Conservation (phyloP, 2,113 vertebrate species). For the Formicarius rufipectus region DNA sequence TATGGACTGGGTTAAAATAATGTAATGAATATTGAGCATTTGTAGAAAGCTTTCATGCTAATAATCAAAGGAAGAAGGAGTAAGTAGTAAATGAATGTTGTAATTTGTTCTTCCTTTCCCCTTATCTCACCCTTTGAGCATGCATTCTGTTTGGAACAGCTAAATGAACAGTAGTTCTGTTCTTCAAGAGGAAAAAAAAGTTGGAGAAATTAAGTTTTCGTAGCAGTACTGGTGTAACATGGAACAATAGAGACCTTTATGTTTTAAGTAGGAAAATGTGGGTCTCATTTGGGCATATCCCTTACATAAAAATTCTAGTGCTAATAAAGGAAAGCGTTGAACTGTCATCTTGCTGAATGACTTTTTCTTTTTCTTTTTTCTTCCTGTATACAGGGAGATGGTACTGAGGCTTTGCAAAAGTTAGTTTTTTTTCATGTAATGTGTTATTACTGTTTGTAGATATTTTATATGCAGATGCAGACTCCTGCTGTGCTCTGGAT, state of each 20-base stretch:
- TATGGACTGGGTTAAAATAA: constrained; percentile 16
- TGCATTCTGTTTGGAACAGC: constrained; percentile 61
- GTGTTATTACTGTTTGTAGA: neutral
- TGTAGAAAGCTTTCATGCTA: constrained; percentile 22
- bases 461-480: neutral
- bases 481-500: neutral
- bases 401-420: neutral
- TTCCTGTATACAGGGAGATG: neutral
- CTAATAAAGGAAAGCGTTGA: constrained; percentile 19
- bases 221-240: constrained; percentile 19
- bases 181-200: constrained; percentile 41
- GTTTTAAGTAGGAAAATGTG: constrained; percentile 55
- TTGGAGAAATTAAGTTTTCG: constrained; percentile 55
- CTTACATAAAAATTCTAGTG: constrained; percentile 34
- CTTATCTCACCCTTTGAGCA: constrained; percentile 63
- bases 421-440: neutral
- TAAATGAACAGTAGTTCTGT: constrained; percentile 56
- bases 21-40: neutral
- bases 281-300: constrained; percentile 40
- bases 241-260: constrained; percentile 64
- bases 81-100: constrained; percentile 48
- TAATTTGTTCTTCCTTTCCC: constrained; percentile 52
- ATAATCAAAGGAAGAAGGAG: constrained; percentile 24
- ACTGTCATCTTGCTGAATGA: neutral
- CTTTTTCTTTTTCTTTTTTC: neutral